Percentiles rank a stretch among this genome's conserved stretches.
These are phyloP conservation scores for Chrysopilus asiliformis DNA, from an alignment of 2,888 invertebrate genomes.

Conservation along the genomic window DNA sequence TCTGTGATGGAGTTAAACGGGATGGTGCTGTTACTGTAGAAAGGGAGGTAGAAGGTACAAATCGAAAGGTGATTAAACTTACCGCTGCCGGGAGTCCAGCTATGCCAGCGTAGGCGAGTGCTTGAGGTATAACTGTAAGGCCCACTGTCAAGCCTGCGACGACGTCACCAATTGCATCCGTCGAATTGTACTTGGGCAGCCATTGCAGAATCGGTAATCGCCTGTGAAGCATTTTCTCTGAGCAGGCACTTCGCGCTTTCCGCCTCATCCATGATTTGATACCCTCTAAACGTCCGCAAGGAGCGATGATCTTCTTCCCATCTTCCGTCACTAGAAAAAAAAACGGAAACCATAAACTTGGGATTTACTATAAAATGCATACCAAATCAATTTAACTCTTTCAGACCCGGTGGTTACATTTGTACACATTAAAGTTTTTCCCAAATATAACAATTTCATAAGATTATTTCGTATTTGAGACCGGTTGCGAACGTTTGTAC, in stretches of 20 bases:
- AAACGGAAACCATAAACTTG: no score
- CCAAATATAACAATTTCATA: no score
- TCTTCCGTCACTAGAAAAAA: constrained; percentile 39
- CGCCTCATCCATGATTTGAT: constrained; percentile 35
- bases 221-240: constrained; percentile 57
- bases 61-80: no score
- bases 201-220: constrained; percentile 61
- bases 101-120: constrained; percentile 66
- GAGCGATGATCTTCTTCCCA: constrained; percentile 32
- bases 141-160: constrained; percentile 89
- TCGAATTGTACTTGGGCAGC: constrained; percentile 59
- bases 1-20: no score
- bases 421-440: no score
- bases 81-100: constrained; percentile 62
- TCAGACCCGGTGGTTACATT: no score
- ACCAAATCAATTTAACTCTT: no score
- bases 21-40: no score
- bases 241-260: constrained; percentile 40
- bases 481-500: no score
- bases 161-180: constrained; percentile 68
- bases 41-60: no score
- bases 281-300: constrained; percentile 23
- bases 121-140: constrained; percentile 85
- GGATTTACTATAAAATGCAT: no score
- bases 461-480: no score